A percentile compares a stretch with the other conserved stretches of the same genome.
Conservation (phyloP, 2,797 vertebrate species). For the Erpetoichthys calabaricus region DNA sequence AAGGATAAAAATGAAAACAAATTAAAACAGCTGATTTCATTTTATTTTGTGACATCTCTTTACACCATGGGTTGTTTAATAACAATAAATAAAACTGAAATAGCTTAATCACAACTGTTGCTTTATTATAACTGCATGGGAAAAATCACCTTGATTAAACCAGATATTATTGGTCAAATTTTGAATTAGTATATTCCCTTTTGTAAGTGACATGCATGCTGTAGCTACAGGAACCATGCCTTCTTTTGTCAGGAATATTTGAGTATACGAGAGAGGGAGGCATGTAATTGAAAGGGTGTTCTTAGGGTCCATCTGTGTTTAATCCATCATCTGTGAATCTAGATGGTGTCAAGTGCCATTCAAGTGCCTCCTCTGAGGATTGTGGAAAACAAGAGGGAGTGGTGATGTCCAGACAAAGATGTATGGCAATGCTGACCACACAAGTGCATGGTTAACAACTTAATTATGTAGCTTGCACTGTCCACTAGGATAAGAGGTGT, state of each 20-base stretch:
- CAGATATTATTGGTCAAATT: background rate
- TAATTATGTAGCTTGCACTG: constrained; percentile 54
- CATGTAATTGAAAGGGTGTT: constrained; percentile 41
- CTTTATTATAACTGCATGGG: background rate
- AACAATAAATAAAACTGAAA: too few species aligned
- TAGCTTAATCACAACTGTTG: background rate
- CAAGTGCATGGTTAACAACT: constrained; percentile 53
- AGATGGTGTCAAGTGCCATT: constrained; percentile 49
- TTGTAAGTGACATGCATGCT: background rate
- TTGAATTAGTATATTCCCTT: background rate
- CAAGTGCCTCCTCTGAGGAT: constrained; percentile 43
- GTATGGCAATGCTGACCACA: constrained; percentile 46
- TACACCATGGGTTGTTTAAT: too few species aligned
- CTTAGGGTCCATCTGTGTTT: constrained; percentile 33
- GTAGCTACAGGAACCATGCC: constrained; percentile 21
- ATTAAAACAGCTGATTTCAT: too few species aligned
- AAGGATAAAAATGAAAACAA: too few species aligned
- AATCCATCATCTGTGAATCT: constrained; percentile 43
- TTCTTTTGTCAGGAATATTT: constrained; percentile 26
- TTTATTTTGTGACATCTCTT: too few species aligned
- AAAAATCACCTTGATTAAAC: background rate
- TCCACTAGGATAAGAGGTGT: constrained; percentile 42
- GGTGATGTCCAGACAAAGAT: constrained; percentile 39
- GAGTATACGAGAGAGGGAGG: constrained; percentile 21
- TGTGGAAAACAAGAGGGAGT: constrained; percentile 39